A percentile compares a stretch with the other conserved stretches of the same genome.
phyloP scores from a whole-genome alignment of 2,797 vertebrate genomes.

The Crax fasciolata region DNA sequence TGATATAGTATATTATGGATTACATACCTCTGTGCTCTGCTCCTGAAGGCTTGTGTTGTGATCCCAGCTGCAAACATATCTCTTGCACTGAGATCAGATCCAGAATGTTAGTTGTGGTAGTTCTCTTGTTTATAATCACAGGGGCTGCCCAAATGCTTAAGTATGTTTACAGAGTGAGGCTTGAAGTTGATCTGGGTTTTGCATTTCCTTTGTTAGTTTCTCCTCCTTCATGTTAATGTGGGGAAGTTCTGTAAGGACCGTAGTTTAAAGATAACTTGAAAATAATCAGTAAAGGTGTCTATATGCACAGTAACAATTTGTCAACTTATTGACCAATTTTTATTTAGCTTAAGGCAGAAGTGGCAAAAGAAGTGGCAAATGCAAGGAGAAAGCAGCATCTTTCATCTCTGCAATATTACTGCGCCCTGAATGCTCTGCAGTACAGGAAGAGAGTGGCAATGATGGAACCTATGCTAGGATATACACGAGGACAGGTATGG shows the following conservation, averaged over 20 bases:
- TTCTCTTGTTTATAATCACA: neutral
- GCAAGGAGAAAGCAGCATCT: conserved; percentile 95
- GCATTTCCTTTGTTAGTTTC: neutral
- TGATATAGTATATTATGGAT: neutral
- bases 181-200: neutral
- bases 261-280: neutral
- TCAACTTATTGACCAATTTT: neutral
- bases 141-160: neutral
- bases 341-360: conserved; percentile 90
- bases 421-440: conserved; percentile 95
- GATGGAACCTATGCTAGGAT: conserved; percentile 96
- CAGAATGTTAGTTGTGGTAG: neutral
- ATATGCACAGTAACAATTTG: neutral
- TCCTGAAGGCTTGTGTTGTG: neutral
- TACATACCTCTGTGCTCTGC: neutral
- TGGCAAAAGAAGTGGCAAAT: conserved; percentile 93
- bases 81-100: neutral
- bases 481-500: conserved; percentile 93
- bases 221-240: neutral
- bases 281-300: neutral
- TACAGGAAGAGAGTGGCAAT: conserved; percentile 95
- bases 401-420: conserved; percentile 96
- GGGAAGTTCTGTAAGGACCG: neutral
- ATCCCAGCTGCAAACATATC: conserved; percentile 10
- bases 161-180: neutral